phyloP scores from a whole-genome alignment of 1,140 invertebrate species.

The Rhopalosiphum maidis region DNA sequence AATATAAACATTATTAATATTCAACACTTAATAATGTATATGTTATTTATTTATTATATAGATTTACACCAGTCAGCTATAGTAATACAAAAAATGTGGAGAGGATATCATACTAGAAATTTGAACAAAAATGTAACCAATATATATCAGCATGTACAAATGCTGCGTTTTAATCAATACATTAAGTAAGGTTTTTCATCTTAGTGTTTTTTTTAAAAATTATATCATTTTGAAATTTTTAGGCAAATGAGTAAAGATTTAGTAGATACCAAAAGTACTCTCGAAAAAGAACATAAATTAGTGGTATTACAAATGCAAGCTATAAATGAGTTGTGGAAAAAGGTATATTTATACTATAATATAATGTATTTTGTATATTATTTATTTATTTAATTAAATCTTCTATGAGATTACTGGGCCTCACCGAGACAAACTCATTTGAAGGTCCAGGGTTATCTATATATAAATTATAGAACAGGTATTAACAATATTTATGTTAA shows the following conservation, averaged over 20 bases:
- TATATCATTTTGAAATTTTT: slow-evolving; percentile 59
- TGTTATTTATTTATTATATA: slow-evolving; percentile 57
- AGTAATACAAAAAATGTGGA: slow-evolving; percentile 86
- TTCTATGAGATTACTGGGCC: too few relatives aligned
- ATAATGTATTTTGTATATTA: background rate
- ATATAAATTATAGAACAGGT: too few relatives aligned
- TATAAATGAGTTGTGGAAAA: slow-evolving; percentile 88
- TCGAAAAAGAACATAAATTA: slow-evolving; percentile 85
- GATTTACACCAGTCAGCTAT: slow-evolving; percentile 71
- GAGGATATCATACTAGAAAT: slow-evolving; percentile 83
- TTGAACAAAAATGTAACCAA: slow-evolving; percentile 76
- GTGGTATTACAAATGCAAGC: slow-evolving; percentile 89
- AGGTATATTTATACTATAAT: slow-evolving; percentile 71
- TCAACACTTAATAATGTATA: background rate
- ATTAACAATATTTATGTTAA: too few relatives aligned
- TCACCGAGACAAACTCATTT: too few relatives aligned
- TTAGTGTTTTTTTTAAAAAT: background rate
- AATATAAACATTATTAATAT: background rate
- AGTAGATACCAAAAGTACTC: slow-evolving; percentile 78
- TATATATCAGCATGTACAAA: slow-evolving; percentile 79
- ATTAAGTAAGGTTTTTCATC: slow-evolving; percentile 73
- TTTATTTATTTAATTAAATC: too few relatives aligned
- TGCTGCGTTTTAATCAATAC: slow-evolving; percentile 81
- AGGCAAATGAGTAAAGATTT: slow-evolving; percentile 81
- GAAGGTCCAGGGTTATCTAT: too few relatives aligned